These are phyloP conservation scores for Noctua pronuba DNA, from an alignment of 2,888 invertebrate species.

Conservation along the genomic window DNA sequence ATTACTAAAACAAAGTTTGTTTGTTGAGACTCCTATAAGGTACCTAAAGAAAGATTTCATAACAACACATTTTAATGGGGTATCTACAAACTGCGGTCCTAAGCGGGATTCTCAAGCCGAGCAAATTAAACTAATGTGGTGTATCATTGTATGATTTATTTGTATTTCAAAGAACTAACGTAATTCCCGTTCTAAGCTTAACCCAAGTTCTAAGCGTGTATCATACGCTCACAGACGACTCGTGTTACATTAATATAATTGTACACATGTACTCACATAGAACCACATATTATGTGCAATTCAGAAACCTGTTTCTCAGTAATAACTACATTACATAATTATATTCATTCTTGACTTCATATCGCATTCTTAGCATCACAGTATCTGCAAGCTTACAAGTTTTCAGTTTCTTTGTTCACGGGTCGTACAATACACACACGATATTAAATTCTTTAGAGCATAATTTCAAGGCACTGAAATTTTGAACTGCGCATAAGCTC, in stretches of 20 bases:
- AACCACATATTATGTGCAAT: neutral
- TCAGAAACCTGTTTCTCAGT: neutral
- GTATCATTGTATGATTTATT: slow-evolving; percentile 2
- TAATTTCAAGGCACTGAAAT: neutral
- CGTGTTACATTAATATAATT: neutral
- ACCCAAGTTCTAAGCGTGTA: slow-evolving; percentile 1
- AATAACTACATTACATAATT: neutral
- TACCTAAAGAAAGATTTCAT: neutral
- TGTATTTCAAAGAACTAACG: neutral
- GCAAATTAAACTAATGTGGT: neutral
- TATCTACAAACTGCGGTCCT: neutral
- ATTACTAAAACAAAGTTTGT: neutral
- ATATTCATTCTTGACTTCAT: neutral
- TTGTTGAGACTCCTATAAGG: neutral
- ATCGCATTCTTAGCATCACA: neutral
- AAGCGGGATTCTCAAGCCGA: neutral
- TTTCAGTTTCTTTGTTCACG: neutral
- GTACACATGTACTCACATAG: neutral
- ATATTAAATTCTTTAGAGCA: neutral
- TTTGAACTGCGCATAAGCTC: neutral
- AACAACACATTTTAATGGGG: neutral
- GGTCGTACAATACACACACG: neutral
- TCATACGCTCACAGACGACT: neutral
- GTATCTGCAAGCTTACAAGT: too few species aligned
- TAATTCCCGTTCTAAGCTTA: neutral